Percentiles rank a stretch among this genome's conserved stretches.
phyloP scores from a whole-genome alignment of 2,797 vertebrate genomes.

The Morelia viridis region DNA sequence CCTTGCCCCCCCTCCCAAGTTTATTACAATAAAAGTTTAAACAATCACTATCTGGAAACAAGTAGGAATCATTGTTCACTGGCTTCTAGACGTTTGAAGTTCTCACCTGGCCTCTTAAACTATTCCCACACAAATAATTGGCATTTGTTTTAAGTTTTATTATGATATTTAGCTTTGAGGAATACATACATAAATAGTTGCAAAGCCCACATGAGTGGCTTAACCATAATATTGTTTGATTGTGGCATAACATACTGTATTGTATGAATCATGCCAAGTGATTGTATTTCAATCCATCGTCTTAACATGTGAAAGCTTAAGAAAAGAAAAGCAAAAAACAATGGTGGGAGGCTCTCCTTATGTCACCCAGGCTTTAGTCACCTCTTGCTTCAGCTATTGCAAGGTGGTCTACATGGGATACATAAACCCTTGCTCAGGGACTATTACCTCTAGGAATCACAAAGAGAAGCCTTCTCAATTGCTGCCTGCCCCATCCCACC shows the following conservation, averaged over 20 bases:
- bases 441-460: background rate
- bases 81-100: background rate
- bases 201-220: background rate
- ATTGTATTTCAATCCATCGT: background rate
- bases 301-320: background rate
- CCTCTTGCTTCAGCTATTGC: background rate
- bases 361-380: background rate
- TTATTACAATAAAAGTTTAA: background rate
- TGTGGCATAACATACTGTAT: too few relatives aligned
- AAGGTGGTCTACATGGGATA: background rate
- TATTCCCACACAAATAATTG: background rate
- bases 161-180: background rate
- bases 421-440: background rate
- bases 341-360: background rate
- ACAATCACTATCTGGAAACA: background rate
- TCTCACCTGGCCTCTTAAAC: background rate
- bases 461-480: too few relatives aligned
- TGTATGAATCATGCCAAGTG: too few relatives aligned
- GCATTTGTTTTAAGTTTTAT: background rate
- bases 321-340: background rate
- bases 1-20: rapidly evolving
- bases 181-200: background rate
- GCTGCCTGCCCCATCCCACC: too few relatives aligned
- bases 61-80: background rate
- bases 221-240: too few relatives aligned